Conservation (phyloP, 2,888 invertebrate species). For the Litoditis marina region DNA sequence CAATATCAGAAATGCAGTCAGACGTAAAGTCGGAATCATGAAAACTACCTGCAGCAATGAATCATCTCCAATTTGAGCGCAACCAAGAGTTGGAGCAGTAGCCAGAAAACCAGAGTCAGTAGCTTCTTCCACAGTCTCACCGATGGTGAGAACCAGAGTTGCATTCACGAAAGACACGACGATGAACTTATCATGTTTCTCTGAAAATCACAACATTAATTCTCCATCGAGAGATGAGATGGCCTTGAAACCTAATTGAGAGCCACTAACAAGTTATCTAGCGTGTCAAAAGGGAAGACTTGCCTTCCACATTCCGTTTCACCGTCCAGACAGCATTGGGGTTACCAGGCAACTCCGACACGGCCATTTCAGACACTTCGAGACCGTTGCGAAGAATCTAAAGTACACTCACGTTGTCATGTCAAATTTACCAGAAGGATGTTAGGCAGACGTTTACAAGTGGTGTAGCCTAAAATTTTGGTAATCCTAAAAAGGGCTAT, state of each 20-base stretch:
- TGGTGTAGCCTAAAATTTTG: too few species aligned
- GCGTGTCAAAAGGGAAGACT: not conserved
- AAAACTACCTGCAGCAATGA: constrained; percentile 93
- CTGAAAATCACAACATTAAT: constrained; percentile 70
- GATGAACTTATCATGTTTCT: constrained; percentile 97
- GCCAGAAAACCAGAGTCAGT: constrained; percentile 98
- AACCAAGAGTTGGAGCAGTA: constrained; percentile 95
- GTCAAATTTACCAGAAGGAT: too few species aligned
- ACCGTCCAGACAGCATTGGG: constrained; percentile 99
- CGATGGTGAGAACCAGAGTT: constrained; percentile 95
- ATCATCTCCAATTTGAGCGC: constrained; percentile 94
- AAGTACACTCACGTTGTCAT: too few species aligned
- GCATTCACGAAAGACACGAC: constrained; percentile 98
- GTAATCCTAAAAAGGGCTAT: too few species aligned
- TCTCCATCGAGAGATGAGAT: too few species aligned
- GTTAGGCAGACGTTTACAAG: too few species aligned
- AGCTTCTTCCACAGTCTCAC: constrained; percentile 99
- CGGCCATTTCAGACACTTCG: constrained; percentile 97
- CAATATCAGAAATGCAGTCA: not conserved
- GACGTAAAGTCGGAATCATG: not conserved
- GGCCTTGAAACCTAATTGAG: too few species aligned
- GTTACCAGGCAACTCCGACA: constrained; percentile 97
- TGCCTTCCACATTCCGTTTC: constrained; percentile 89
- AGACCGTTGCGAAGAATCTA: constrained; percentile 86
- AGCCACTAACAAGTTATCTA: not conserved